These are phyloP conservation scores for Nephila pilipes DNA, from an alignment of 1,140 invertebrate genomes.

Conservation along the genomic window DNA sequence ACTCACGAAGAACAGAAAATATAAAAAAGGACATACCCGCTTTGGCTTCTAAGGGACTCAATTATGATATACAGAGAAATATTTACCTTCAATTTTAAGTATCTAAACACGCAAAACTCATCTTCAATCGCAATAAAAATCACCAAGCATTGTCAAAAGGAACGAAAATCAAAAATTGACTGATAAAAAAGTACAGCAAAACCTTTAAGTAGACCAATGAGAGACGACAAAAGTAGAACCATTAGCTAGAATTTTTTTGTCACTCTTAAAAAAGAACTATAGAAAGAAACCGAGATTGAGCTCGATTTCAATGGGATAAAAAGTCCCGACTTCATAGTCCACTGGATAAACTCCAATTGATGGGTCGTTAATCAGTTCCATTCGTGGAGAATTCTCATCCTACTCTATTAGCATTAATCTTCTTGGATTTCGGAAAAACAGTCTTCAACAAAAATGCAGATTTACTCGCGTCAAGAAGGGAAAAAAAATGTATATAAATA, in stretches of 20 bases:
- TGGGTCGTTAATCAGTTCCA: conserved; percentile 63
- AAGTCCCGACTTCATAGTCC: conserved; percentile 51
- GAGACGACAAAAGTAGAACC: neutral
- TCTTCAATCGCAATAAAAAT: too few relatives aligned
- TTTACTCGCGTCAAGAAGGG: neutral
- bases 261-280: neutral
- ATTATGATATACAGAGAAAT: too few relatives aligned
- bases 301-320: neutral
- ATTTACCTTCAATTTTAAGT: too few relatives aligned
- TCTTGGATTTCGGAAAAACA: conserved; percentile 56
- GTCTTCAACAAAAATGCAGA: conserved; percentile 67
- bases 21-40: too few relatives aligned
- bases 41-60: too few relatives aligned
- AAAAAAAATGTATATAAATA: conserved; percentile 2
- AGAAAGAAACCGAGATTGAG: neutral
- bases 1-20: too few relatives aligned
- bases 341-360: conserved; percentile 60
- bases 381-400: neutral
- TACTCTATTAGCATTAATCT: conserved; percentile 68
- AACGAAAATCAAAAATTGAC: neutral
- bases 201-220: neutral
- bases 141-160: too few relatives aligned
- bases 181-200: neutral
- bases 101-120: too few relatives aligned
- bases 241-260: neutral